Evolutionary conservation across 2,113 vertebrate species (phyloP).

Genomic region (Pelvicachromis taeniatus): DNA sequence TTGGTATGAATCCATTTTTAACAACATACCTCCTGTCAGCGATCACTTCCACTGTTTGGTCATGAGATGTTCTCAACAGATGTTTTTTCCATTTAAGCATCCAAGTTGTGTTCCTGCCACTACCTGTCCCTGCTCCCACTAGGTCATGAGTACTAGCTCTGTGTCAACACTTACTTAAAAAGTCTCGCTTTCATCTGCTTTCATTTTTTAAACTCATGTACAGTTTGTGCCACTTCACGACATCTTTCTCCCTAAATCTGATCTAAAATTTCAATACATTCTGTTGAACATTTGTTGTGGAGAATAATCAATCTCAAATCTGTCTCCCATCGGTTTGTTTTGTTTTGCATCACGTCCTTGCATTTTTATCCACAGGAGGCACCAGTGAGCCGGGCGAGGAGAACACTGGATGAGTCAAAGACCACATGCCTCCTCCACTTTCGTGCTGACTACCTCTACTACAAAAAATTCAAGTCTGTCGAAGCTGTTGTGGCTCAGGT

Average conservation of each 20-base stretch:
- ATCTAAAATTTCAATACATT: not conserved
- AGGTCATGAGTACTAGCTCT: not conserved
- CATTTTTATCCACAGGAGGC: constrained; percentile 52
- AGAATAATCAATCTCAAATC: not conserved
- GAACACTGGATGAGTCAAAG: constrained; percentile 70
- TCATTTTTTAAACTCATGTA: not conserved
- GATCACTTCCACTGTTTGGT: constrained; percentile 40
- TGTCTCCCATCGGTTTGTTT: not conserved
- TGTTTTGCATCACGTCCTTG: not conserved
- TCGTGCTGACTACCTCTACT: constrained; percentile 74
- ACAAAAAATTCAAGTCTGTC: constrained; percentile 69
- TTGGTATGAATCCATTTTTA: constrained; percentile 42
- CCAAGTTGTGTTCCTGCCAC: not conserved
- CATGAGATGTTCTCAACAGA: constrained; percentile 51
- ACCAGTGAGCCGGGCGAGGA: constrained; percentile 40
- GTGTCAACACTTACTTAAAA: not conserved
- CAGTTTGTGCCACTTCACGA: not conserved
- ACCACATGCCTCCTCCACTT: constrained; percentile 78
- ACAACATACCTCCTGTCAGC: constrained; percentile 13
- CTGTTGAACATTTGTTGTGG: rapidly evolving
- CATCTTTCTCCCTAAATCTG: not conserved
- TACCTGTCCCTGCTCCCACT: not conserved
- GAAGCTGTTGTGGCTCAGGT: constrained; percentile 80
- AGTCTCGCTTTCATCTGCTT: not conserved
- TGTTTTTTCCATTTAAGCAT: constrained; percentile 25